Conservation (phyloP, 2,113 vertebrate genomes). For the Solenodon paradoxus region DNA sequence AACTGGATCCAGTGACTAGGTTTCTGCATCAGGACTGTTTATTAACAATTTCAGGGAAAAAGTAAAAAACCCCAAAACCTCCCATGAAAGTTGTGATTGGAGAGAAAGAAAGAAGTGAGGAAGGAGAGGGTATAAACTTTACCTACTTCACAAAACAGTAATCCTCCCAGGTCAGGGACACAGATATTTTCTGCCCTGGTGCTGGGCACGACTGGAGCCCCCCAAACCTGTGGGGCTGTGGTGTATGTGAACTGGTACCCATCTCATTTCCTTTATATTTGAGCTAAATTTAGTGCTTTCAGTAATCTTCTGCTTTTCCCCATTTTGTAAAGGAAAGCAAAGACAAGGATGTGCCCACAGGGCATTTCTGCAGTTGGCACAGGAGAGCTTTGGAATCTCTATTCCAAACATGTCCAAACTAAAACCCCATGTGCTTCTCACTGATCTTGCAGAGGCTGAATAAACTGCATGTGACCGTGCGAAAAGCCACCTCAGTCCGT, state of each 20-base stretch:
- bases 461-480: background rate
- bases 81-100: background rate
- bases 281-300: background rate
- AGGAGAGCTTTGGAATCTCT: background rate
- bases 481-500: background rate
- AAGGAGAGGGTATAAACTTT: background rate
- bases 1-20: background rate
- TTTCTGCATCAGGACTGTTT: background rate
- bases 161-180: background rate
- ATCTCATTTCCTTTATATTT: background rate
- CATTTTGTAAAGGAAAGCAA: no score
- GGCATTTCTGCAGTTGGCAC: conserved; percentile 1
- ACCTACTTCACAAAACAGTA: background rate
- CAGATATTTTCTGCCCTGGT: background rate
- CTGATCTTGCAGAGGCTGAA: background rate
- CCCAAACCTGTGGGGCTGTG: background rate
- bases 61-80: background rate
- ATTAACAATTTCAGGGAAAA: background rate
- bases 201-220: background rate
- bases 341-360: background rate
- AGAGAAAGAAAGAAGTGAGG: background rate
- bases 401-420: background rate
- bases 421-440: background rate
- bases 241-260: background rate
- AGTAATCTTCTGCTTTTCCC: background rate